Evolutionary conservation across 2,797 vertebrate genomes (phyloP).

Genomic region (Parauchenoglanis ngamensis): DNA sequence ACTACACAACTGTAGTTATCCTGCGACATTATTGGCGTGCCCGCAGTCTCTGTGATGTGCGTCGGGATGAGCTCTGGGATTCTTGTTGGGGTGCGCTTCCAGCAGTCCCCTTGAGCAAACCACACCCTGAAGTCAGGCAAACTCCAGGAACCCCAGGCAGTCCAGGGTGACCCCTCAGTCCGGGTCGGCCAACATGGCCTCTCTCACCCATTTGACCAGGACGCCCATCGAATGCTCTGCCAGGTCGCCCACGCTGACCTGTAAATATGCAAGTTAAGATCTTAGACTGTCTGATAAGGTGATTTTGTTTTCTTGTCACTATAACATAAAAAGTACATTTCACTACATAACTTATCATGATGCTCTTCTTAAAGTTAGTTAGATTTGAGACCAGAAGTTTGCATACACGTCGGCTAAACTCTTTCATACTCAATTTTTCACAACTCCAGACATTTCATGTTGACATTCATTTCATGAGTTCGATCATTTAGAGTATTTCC

Average conservation of each 20-base stretch:
- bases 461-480: background rate
- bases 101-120: slow-evolving; percentile 60
- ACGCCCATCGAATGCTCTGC: slow-evolving; percentile 75
- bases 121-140: slow-evolving; percentile 75
- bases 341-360: background rate
- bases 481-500: background rate
- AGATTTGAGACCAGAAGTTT: background rate
- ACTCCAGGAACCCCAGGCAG: slow-evolving; percentile 77
- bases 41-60: slow-evolving; percentile 60
- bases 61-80: slow-evolving; percentile 40
- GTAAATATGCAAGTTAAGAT: background rate
- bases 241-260: slow-evolving; percentile 79
- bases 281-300: background rate
- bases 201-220: slow-evolving; percentile 75
- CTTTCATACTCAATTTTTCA: background rate
- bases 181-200: slow-evolving; percentile 73
- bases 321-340: background rate
- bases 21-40: slow-evolving; percentile 63
- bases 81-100: slow-evolving; percentile 54
- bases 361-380: background rate
- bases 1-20: slow-evolving; percentile 50
- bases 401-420: background rate
- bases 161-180: slow-evolving; percentile 75
- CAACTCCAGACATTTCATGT: background rate
- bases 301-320: background rate